Base-by-base conservation (phyloP, 2,113 vertebrate genomes). In the Anolis carolinensis region DNA sequence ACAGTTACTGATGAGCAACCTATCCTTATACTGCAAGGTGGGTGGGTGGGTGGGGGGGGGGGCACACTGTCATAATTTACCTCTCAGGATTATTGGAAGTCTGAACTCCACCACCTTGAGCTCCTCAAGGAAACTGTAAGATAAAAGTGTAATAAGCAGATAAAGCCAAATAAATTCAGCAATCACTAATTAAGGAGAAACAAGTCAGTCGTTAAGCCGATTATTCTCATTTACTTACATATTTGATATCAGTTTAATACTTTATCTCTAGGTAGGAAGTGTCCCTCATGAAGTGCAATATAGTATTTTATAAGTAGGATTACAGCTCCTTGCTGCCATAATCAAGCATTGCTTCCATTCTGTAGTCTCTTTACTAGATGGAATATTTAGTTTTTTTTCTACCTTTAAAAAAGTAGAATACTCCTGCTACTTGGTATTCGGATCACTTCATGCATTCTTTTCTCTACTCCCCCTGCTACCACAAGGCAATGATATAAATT, bases 401-500 rank as follows among this genome's bases (percentile, higher is more conserved):
- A 44, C 1, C 30, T 30, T 86, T 74, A 18, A 65, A 44, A 81
- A 2, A 30, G 20, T 87, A n/a, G 67, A 48, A 4, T 4, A 72
- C 32, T 81, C 39, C 27, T 39, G 44, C 0, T 76, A 23, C 83
- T 86, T 62, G 9, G n/a, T 34, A 68, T 82, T 85, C 59, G 14
- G 55, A 63, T 2, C 14, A 23, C 0, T 2, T 84, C 85, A 2
- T 0, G 0, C 50, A 88, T 44, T 82, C 50, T 18, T 30, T 55
- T 30, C 50, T 68, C 9, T 16, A 20, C 63, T 59, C 73, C 23
- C 21, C 86, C 65, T 82, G 77, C 32, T 65, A 82, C 44, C 63
- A 82, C 73, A 30, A 86, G 83, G 86, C 91, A 90, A 86, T 90
- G 76, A 85, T 72, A 88, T 32, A 20, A 34, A 1, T 0, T 85